Evolutionary conservation across 2,888 invertebrate species (phyloP).

Genomic region (Creontiades dilutus): DNA sequence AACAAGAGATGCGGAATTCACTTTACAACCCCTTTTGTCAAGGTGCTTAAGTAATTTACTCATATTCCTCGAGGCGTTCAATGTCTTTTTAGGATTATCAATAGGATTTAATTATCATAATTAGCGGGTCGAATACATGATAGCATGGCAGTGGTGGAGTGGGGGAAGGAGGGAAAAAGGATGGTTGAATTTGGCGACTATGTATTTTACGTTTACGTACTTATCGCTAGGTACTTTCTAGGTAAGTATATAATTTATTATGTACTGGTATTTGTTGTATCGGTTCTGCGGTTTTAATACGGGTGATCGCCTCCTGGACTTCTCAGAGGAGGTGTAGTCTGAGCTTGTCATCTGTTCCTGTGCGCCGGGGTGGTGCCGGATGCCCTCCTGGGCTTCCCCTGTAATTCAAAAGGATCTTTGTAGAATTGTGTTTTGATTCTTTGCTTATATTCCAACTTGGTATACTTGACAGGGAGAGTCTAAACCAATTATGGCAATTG

Average conservation of each 20-base stretch:
- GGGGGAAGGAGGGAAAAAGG: background rate
- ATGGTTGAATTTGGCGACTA: conserved; percentile 25
- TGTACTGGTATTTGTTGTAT: conserved; percentile 27
- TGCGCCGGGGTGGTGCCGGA: conserved; percentile 71
- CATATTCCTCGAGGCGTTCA: background rate
- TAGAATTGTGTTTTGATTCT: background rate
- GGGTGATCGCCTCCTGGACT: conserved; percentile 68
- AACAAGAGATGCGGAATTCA: too few relatives aligned
- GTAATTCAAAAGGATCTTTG: background rate
- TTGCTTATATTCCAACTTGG: too few relatives aligned
- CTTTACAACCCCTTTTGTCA: too few relatives aligned
- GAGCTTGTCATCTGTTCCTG: conserved; percentile 71
- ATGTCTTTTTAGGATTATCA: background rate
- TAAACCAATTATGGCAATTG: too few relatives aligned
- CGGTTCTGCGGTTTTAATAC: conserved; percentile 35
- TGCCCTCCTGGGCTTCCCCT: conserved; percentile 72
- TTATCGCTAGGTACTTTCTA: conserved; percentile 11
- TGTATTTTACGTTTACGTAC: conserved; percentile 21
- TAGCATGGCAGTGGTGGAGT: conserved; percentile 18
- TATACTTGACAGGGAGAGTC: too few relatives aligned
- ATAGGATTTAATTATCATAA: background rate
- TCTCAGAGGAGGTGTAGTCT: conserved; percentile 66
- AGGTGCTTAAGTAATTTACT: too few relatives aligned
- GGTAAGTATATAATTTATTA: conserved; percentile 24
- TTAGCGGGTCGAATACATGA: conserved; percentile 37